phyloP scores from a whole-genome alignment of 2,888 invertebrate genomes.

The Leptinotarsa tumamoca region DNA sequence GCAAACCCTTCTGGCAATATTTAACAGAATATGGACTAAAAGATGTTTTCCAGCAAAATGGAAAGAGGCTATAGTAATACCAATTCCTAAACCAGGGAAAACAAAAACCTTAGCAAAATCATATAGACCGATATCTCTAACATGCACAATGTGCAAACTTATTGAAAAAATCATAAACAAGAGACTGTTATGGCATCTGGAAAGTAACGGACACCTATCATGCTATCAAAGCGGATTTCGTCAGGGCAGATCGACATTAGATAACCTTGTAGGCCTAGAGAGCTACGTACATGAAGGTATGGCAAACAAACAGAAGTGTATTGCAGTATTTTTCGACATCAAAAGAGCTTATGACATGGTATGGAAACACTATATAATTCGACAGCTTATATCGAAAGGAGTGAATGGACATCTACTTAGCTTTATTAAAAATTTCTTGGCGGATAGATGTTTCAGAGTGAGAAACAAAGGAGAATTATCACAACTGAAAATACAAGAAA shows the following conservation, averaged over 20 bases:
- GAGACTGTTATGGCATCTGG: not conserved
- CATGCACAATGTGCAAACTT: not conserved
- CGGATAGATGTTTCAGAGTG: no score
- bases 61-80: no score
- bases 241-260: not conserved
- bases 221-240: not conserved
- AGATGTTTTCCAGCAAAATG: no score
- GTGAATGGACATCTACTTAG: no score
- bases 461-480: no score
- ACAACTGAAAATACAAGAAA: no score
- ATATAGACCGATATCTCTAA: not conserved
- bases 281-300: conserved; percentile 8
- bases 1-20: not conserved
- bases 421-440: no score
- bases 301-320: not conserved
- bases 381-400: no score
- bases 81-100: not conserved
- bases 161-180: not conserved
- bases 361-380: no score
- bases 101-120: not conserved
- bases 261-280: not conserved
- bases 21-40: not conserved
- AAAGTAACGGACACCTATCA: not conserved
- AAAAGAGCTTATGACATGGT: no score
- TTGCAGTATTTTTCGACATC: not conserved